Evolutionary conservation across 2,797 vertebrate genomes (phyloP).

Genomic region (Sparus aurata): DNA sequence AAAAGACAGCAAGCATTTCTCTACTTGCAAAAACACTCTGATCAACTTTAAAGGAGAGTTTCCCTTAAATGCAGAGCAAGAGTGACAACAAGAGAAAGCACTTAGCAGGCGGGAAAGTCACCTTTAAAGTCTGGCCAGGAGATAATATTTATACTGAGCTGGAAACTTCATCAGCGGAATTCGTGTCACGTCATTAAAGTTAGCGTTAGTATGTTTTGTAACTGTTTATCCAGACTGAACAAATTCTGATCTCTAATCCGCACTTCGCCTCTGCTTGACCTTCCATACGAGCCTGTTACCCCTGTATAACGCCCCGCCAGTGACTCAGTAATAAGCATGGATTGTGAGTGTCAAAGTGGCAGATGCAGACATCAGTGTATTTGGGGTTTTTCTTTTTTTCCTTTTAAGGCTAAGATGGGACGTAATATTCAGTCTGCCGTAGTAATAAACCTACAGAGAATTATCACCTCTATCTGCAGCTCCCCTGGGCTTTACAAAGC

Average conservation of each 20-base stretch:
- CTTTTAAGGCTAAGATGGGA: not conserved
- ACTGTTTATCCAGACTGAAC: constrained; percentile 3
- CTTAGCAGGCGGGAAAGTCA: not conserved
- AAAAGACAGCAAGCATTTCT: not conserved
- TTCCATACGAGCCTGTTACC: not conserved
- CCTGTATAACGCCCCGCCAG: not conserved
- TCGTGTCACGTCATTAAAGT: not conserved
- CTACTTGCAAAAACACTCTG: not conserved
- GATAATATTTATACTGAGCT: not conserved
- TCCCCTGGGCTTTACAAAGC: not conserved
- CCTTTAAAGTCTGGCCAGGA: not conserved
- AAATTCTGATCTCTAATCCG: constrained; percentile 1
- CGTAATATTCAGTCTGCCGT: no score
- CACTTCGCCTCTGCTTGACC: constrained; percentile 11
- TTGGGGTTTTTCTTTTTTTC: not conserved
- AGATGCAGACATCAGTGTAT: not conserved
- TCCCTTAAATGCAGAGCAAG: not conserved
- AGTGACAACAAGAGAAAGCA: not conserved
- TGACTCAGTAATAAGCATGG: not conserved
- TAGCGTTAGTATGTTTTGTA: not conserved
- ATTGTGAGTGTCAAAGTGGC: no score
- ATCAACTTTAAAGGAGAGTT: not conserved
- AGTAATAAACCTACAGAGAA: not conserved
- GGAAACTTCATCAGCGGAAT: not conserved
- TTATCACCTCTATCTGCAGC: not conserved